phyloP scores from a whole-genome alignment of 2,888 invertebrate species.

The Drosophila basisetae region DNA sequence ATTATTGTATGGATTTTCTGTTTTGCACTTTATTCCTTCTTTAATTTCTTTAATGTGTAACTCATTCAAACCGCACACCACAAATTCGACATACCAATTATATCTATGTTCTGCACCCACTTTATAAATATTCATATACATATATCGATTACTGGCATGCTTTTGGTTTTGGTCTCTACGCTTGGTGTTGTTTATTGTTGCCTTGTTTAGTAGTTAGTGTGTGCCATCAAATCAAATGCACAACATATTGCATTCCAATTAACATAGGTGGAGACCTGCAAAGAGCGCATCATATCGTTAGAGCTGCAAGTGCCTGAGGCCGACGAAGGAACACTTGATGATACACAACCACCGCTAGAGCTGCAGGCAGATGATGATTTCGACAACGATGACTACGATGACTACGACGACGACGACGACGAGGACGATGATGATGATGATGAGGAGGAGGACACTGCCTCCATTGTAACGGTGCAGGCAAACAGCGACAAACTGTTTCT shows the following conservation, averaged over 20 bases:
- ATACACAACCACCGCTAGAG: constrained; percentile 65
- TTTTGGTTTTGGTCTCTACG: constrained; percentile 55
- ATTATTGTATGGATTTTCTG: too few species aligned
- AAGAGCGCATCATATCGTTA: constrained; percentile 95
- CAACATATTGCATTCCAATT: constrained; percentile 76
- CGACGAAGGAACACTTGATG: constrained; percentile 64
- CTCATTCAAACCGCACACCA: neutral
- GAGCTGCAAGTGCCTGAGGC: constrained; percentile 89
- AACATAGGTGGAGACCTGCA: constrained; percentile 93
- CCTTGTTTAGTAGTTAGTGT: constrained; percentile 58
- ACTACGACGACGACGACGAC: constrained; percentile 81
- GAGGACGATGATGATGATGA: constrained; percentile 84
- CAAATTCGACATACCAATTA: neutral
- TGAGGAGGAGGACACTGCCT: constrained; percentile 87
- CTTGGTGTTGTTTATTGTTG: constrained; percentile 44
- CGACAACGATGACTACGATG: constrained; percentile 73
- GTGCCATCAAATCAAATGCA: constrained; percentile 62
- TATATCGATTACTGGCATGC: constrained; percentile 34
- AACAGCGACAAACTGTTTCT: constrained; percentile 84
- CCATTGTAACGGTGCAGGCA: constrained; percentile 86
- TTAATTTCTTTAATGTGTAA: neutral
- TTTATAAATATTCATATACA: neutral
- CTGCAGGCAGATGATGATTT: constrained; percentile 59
- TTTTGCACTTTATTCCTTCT: neutral
- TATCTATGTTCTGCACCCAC: constrained; percentile 5